These are phyloP conservation scores for Elysia crispata DNA, from an alignment of 2,888 invertebrate species.

Conservation along the genomic window DNA sequence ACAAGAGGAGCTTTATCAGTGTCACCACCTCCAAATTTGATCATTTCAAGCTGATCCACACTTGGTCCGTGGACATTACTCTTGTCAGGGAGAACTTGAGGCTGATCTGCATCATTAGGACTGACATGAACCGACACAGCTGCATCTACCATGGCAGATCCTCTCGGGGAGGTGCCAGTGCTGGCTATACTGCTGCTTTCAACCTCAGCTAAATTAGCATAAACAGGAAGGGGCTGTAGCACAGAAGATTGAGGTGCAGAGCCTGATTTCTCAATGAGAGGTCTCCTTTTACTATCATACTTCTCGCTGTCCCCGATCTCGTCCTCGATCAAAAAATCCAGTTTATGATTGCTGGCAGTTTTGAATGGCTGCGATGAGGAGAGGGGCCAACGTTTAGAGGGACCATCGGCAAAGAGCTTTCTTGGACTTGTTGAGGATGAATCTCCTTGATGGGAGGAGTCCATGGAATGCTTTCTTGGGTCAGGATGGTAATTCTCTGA, in stretches of 20 bases:
- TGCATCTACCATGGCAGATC: no score
- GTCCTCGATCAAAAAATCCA: conserved; percentile 36
- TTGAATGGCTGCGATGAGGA: conserved; percentile 31
- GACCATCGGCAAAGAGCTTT: conserved; percentile 18
- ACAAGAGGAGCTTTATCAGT: conserved; percentile 29
- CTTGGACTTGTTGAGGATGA: not conserved
- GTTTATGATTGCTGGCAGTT: conserved; percentile 24
- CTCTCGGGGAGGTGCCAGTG: no score
- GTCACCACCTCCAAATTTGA: not conserved
- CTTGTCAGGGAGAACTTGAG: not conserved
- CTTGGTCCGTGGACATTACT: not conserved
- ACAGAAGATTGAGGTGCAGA: no score
- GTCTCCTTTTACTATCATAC: not conserved
- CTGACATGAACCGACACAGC: no score
- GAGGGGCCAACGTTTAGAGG: conserved; percentile 2
- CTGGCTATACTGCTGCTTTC: no score
- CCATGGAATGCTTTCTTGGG: no score
- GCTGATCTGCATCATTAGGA: not conserved
- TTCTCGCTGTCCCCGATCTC: not conserved
- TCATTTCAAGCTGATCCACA: not conserved
- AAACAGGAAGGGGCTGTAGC: no score
- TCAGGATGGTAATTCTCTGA: conserved; percentile 16
- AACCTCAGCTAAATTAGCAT: no score
- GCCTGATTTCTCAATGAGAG: no score
- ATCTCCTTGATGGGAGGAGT: not conserved